Base-by-base conservation (phyloP, 2,113 vertebrate genomes). In the Emydocephalus ijimae region DNA sequence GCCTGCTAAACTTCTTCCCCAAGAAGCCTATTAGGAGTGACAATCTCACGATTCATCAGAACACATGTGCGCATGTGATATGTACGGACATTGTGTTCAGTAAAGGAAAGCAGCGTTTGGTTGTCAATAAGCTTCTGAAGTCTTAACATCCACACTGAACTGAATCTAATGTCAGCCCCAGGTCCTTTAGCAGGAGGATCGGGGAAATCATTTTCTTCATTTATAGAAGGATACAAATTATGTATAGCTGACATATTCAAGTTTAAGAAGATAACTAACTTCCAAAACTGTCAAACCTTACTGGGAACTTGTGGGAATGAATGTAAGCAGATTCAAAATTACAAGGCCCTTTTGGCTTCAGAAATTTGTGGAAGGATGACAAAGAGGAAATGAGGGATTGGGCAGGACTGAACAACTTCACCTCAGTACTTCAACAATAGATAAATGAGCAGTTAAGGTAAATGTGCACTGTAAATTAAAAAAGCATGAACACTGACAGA, bases 51-150 rank as follows among this genome's bases (percentile, higher is more conserved):
- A 94, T 92, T 94, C 0, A 43, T 94, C 92, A 86, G 4, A 93
- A 0, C 34, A 45, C 0, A 11, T 48, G 0, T 43, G 0, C 26
- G 24, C 0, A 9, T 43, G 0, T 43, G 89, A 50, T 85, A 57
- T 61, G 1, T 74, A 92, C 20, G 29, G 34, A 9, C 92, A 1
- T 3, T 92, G 94, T 94, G 87, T 18, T 64, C 1, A 59, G 39
- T n/a, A 39, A 94, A 90, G 89, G 5, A 6, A 57, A 57, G n/a
- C 24, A 93, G 61, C 39, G 9, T 23, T 89, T 92, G 94, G 52
- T 7, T 8, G 85, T 54, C 43, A 89, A 86, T 85, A 85, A 90
- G 11, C 20, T 55, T 24, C 52, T 92, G 24, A 0, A 94, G 20
- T 88, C 54, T 86, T 92, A 87, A 94, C 91, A 91, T 64, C 0